phyloP scores from a whole-genome alignment of 2,888 invertebrate genomes.

The Lymantria dispar region DNA sequence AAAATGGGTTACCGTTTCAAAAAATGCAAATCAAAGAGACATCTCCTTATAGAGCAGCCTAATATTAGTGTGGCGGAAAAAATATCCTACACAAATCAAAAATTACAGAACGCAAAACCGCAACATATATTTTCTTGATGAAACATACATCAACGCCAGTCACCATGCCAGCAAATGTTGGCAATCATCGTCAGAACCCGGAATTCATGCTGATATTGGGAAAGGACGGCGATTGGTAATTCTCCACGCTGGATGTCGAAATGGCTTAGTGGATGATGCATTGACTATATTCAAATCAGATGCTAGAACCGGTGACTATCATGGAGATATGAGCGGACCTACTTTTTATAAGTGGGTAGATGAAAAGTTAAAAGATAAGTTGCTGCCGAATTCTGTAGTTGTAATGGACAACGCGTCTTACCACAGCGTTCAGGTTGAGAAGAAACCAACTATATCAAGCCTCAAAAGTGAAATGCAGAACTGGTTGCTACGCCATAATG shows the following conservation, averaged over 20 bases:
- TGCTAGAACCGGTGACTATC: slow-evolving; percentile 4
- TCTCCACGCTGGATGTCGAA: slow-evolving; percentile 8
- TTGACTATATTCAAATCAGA: slow-evolving; percentile 5
- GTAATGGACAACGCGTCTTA: slow-evolving; percentile 11
- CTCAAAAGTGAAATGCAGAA: slow-evolving; percentile 6
- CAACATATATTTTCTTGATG: slow-evolving; percentile 11
- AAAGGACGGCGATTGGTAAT: slow-evolving; percentile 14
- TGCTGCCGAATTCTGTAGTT: slow-evolving; percentile 6
- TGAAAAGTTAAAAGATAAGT: slow-evolving; percentile 9
- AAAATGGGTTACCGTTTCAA: slow-evolving; percentile 12
- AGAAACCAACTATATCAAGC: slow-evolving; percentile 22
- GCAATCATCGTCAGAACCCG: slow-evolving; percentile 10
- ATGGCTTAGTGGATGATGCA: slow-evolving; percentile 3
- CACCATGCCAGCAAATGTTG: slow-evolving; percentile 6
- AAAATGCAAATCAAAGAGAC: slow-evolving; percentile 12
- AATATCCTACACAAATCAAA: slow-evolving; percentile 8
- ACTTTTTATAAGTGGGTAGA: neutral
- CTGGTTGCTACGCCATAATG: neutral
- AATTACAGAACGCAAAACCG: slow-evolving; percentile 10
- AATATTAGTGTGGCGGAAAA: slow-evolving; percentile 13
- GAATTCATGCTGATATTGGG: slow-evolving; percentile 11
- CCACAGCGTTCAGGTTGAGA: slow-evolving; percentile 22
- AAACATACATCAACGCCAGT: slow-evolving; percentile 9
- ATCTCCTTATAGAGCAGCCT: slow-evolving; percentile 12
- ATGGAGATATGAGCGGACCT: slow-evolving; percentile 5